Evolutionary conservation across 2,888 invertebrate species (phyloP), one percentile per base, ranked within the genome.

Genomic region (Eucriotettix oculatus): DNA sequence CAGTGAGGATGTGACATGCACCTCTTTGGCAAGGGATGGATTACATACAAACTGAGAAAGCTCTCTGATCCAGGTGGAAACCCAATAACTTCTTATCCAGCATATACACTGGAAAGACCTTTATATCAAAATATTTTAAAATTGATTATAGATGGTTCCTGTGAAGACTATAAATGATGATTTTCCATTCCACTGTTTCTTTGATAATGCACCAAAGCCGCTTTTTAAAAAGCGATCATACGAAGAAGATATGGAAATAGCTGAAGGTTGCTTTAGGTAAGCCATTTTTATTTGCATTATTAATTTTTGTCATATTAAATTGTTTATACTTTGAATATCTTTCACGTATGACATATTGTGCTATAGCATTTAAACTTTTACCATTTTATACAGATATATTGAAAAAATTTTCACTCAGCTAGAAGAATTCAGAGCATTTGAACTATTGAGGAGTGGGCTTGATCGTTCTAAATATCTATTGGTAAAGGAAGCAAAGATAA

Each of bases 401-500:
- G 87, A 90, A 67, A 87, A 91, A 69, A 95, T 99, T 67, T 99
- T 99, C 71, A 89, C 90, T 44, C 96, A 99, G 72, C 75, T 99
- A 11, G 98, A 99, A 71, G 98, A 99, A 72, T 99, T 99, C 72
- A 80, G 98, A 57, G 97, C 99, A 0, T 99, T 99, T 74, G 99
- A 99, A 74, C 76, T 99, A 65, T 76, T 99, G 10, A 81, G 99
- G 11, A 95, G 93, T 57, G 99, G 99, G 0, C 76, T 95, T 56
- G 99, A 99, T 73, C 79, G 99, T 56, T 94, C 97, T 0, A 92
- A 96, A 69, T 99, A 99, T 75, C 77, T 99, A 60, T 77, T 99
- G 58, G 97, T 99, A 0, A 95, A 96, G 71, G 99, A 99, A 72
- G 98, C 99, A 0, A 99, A 98, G 76, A 96, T 99, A 60, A 99